These are phyloP conservation scores for Callospermophilus lateralis DNA, from an alignment of 2,113 vertebrate species.

Conservation along the genomic window DNA sequence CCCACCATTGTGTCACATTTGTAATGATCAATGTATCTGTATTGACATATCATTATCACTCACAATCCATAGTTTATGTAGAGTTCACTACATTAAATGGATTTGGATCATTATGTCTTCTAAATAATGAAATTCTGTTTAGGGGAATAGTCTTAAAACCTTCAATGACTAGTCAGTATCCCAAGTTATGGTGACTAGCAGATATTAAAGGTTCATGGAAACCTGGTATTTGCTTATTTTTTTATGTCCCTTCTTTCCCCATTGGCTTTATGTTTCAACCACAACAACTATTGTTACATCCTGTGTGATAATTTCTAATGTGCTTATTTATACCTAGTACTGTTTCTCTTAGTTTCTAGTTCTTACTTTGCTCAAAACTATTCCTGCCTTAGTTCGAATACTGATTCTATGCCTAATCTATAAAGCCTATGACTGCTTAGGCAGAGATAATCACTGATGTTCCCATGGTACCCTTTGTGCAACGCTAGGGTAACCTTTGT, in stretches of 20 bases:
- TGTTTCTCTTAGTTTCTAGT: not conserved
- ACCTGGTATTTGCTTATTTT: not conserved
- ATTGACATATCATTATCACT: not conserved
- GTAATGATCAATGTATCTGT: not conserved
- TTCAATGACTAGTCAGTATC: not conserved
- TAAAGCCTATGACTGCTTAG: not conserved
- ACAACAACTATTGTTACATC: not conserved
- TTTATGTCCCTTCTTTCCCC: not conserved
- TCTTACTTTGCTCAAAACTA: not conserved
- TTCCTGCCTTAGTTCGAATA: not conserved
- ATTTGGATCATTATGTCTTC: not conserved
- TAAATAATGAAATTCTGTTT: not conserved
- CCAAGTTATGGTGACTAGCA: not conserved
- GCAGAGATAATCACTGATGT: not conserved
- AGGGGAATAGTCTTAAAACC: not conserved
- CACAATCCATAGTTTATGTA: not conserved
- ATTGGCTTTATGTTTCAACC: not conserved
- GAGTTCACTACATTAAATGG: not conserved
- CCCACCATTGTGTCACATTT: not conserved
- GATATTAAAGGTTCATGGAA: not conserved
- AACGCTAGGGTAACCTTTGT: not conserved
- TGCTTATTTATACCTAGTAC: not conserved
- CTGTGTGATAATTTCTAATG: not conserved
- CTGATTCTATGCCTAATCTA: not conserved
- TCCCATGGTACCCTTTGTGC: accelerated